Evolutionary conservation across 1,140 invertebrate genomes (phyloP), one percentile per base, ranked within the genome.

Genomic region (Chrysomallon squamiferum): DNA sequence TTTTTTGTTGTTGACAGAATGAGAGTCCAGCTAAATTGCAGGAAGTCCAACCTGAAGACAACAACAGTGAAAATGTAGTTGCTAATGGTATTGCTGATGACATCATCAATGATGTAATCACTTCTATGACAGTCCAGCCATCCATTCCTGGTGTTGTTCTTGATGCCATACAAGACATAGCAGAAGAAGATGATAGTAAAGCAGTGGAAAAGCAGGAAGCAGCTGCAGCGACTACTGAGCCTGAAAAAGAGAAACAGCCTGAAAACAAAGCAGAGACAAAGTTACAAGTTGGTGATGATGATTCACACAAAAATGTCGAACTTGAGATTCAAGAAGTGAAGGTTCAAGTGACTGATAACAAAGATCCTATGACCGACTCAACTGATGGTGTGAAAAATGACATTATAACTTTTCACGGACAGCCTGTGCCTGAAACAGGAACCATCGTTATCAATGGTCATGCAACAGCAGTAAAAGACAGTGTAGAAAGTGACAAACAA

Each of bases 141-240:
- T 85, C 84, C n/a, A 75, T 84, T n/a, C 73, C 80, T 30, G 72
- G 66, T 30, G 79, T 80, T 52, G 81, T 82, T 1, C 73, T 78
- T 50, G 79, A 81, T 54, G 76, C 78, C 1, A 54, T 52, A 18
- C 62, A 67, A 32, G 69, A 71, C 29, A 63, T 65, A 9, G 65
- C 69, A 30, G 72, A 72, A 4, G 64, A 66, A n/a, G 54, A 59
- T 22, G 59, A 66, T 15, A 57, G 54, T n/a, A 61, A 65, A 13
- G 65, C 68, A 1, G 57, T n/a, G 25, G 63, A 59, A 9, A 59
- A 33, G 3, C 22, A 29, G 15, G 52, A 25, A 22, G 64, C 66
- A 5, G 38, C 33, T 32, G 33, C 62, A 32, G 74, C 69, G 41
- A 65, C 69, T 25, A 62, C 59, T 25, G 43, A 54, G n/a, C 70